A percentile compares a stretch with the other conserved stretches of the same genome.
phyloP scores from a whole-genome alignment of 2,797 vertebrate species.

The Pampus argenteus region DNA sequence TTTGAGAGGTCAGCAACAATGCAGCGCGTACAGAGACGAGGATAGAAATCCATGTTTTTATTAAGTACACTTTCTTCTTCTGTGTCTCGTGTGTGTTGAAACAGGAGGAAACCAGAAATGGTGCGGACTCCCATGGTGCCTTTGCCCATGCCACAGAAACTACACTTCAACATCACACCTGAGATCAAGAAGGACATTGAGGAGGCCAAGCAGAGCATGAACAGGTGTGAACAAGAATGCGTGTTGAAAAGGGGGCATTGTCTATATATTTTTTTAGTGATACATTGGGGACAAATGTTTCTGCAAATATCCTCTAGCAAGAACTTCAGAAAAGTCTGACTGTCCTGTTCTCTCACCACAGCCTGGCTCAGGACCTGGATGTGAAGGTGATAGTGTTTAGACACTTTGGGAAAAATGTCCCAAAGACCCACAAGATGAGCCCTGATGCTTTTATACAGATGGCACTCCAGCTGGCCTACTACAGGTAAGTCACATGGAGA shows the following conservation, averaged over 20 bases:
- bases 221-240: no score
- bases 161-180: slow-evolving; percentile 92
- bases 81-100: background rate
- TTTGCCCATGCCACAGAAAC: slow-evolving; percentile 89
- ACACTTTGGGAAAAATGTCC: slow-evolving; percentile 92
- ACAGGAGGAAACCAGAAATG: slow-evolving; percentile 86
- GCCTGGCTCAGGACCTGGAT: slow-evolving; percentile 92
- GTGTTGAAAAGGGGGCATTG: no score
- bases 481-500: slow-evolving; percentile 83
- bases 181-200: slow-evolving; percentile 93
- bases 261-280: no score
- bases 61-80: background rate
- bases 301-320: no score
- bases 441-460: slow-evolving; percentile 96
- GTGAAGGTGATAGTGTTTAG: slow-evolving; percentile 88
- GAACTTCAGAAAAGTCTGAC: background rate
- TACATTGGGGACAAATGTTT: no score
- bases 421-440: slow-evolving; percentile 92
- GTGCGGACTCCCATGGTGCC: slow-evolving; percentile 80
- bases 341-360: slow-evolving; percentile 58
- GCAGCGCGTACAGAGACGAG: background rate
- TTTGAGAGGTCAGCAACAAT: background rate
- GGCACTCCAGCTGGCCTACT: slow-evolving; percentile 93
- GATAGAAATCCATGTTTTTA: background rate
- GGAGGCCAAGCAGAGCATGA: slow-evolving; percentile 91